phyloP scores from a whole-genome alignment of 2,113 vertebrate species.

The Empidonax traillii region DNA sequence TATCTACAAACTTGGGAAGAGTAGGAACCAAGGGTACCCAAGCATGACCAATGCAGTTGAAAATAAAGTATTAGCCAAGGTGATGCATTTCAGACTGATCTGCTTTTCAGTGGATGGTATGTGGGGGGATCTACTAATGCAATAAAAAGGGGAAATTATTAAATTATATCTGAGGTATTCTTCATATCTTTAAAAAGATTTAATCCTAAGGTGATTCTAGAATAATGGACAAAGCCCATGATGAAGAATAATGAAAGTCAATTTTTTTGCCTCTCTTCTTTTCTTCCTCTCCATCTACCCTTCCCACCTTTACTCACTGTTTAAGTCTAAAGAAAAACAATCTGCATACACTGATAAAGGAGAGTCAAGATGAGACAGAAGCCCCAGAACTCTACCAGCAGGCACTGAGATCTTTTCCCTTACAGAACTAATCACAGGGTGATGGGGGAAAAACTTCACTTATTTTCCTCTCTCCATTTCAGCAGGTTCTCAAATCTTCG shows the following conservation, averaged over 20 bases:
- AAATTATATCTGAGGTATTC: not conserved
- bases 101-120: not conserved
- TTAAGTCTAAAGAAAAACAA: not conserved
- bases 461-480: not conserved
- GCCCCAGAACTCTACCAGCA: not conserved
- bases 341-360: not conserved
- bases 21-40: not conserved
- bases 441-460: not conserved
- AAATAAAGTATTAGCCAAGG: not conserved
- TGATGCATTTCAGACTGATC: not conserved
- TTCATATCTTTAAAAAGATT: not conserved
- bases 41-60: not conserved
- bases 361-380: not conserved
- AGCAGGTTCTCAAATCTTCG: not conserved
- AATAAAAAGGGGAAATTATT: not conserved
- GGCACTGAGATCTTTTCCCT: not conserved
- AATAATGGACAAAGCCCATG: not conserved
- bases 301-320: not conserved
- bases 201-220: not conserved
- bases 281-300: not conserved
- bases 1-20: not conserved
- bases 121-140: not conserved
- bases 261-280: not conserved
- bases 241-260: not conserved
- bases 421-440: not conserved